Percentiles rank a stretch among this genome's conserved stretches.
Conservation (phyloP, 2,113 vertebrate genomes). For the Coregonus clupeaformis region DNA sequence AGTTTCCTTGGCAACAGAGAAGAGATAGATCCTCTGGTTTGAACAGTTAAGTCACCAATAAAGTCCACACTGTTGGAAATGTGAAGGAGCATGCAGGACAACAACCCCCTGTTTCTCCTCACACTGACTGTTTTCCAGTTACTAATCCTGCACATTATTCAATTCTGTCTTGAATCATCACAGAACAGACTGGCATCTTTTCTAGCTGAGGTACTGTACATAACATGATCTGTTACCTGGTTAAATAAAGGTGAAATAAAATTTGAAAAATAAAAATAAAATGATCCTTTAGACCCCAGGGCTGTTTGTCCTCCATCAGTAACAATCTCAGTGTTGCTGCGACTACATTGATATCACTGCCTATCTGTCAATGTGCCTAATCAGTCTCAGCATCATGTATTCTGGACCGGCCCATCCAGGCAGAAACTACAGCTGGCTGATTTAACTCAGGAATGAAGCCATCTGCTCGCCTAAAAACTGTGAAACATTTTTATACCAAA, state of each 20-base stretch:
- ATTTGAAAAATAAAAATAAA: no score
- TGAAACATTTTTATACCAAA: no score
- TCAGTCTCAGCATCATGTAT: no score
- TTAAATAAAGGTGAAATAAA: no score
- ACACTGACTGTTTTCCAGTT: not conserved
- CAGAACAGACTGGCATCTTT: no score
- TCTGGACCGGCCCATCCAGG: no score
- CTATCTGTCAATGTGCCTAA: no score
- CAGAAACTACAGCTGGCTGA: no score
- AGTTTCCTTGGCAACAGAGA: constrained; percentile 23
- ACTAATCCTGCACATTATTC: not conserved
- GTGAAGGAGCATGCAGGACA: not conserved
- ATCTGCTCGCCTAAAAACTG: not conserved
- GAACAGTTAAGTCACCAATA: constrained; percentile 13
- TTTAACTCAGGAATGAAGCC: not conserved
- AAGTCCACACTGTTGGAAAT: not conserved
- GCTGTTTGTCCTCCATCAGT: no score
- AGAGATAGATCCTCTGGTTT: not conserved
- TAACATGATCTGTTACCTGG: no score
- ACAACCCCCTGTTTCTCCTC: not conserved
- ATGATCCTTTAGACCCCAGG: not conserved
- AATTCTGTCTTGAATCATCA: not conserved
- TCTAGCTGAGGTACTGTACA: not conserved
- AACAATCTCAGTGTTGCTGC: no score
- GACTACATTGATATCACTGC: not conserved